Evolutionary conservation across 2,888 invertebrate genomes (phyloP).

Genomic region (Torymus aiolomorphi): DNA sequence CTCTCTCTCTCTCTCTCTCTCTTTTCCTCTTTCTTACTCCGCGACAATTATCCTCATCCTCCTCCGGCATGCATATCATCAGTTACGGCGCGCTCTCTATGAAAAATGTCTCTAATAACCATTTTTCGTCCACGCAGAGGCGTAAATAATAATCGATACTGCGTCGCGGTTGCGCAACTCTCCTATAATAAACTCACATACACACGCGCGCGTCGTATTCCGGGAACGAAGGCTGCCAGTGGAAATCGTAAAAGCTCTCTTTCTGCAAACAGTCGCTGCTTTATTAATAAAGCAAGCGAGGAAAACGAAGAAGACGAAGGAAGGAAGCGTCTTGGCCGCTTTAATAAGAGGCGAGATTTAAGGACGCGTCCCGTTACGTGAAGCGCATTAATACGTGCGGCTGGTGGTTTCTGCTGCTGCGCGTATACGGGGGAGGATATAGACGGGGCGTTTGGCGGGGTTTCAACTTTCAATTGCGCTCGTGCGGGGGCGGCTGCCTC

Average conservation of each 20-base stretch:
- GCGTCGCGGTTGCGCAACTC: slow-evolving; percentile 18
- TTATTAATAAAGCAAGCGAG: slow-evolving; percentile 45
- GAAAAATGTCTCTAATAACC: slow-evolving; percentile 36
- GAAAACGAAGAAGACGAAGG: not conserved
- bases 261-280: slow-evolving; percentile 19
- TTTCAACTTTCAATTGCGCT: slow-evolving; percentile 50
- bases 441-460: slow-evolving; percentile 27
- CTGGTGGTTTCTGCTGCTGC: not conserved
- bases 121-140: slow-evolving; percentile 27
- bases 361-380: slow-evolving; percentile 49
- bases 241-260: slow-evolving; percentile 44
- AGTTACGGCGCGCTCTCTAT: not conserved
- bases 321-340: not conserved
- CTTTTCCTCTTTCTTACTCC: too few species aligned
- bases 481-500: too few species aligned
- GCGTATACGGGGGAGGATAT: not conserved
- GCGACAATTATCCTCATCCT: slow-evolving; percentile 17
- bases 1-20: not conserved
- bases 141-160: slow-evolving; percentile 41
- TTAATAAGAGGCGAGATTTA: slow-evolving; percentile 53
- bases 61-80: slow-evolving; percentile 21
- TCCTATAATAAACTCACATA: too few species aligned
- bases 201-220: slow-evolving; percentile 1
- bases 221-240: slow-evolving; percentile 38
- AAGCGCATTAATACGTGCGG: slow-evolving; percentile 46